These are phyloP conservation scores for Mycteria americana DNA, from an alignment of 2,797 vertebrate genomes.

Conservation along the genomic window DNA sequence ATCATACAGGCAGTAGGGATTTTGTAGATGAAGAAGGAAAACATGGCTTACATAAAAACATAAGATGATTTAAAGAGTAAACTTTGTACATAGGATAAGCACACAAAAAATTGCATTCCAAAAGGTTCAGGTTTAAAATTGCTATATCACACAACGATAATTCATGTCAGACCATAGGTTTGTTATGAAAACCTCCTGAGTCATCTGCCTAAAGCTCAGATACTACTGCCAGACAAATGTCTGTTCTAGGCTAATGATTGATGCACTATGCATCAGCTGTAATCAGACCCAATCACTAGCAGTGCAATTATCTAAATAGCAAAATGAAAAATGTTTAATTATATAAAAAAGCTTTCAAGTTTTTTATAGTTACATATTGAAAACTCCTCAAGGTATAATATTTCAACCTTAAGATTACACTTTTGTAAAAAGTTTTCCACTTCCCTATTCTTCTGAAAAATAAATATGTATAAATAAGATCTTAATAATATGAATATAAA, in stretches of 20 bases:
- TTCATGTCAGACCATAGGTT: not conserved
- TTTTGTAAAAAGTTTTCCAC: not conserved
- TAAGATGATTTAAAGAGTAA: not conserved
- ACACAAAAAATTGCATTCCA: not conserved
- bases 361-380: not conserved
- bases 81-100: not conserved
- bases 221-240: not conserved
- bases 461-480: not conserved
- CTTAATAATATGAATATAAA: not conserved
- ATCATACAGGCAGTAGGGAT: not conserved
- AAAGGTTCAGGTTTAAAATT: constrained; percentile 8
- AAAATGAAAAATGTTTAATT: not conserved
- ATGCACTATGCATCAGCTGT: not conserved
- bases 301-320: not conserved
- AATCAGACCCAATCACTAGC: not conserved
- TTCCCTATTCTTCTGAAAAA: not conserved
- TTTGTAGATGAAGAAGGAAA: constrained; percentile 10
- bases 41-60: not conserved
- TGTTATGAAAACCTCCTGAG: not conserved
- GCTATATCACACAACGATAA: not conserved
- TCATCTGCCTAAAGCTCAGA: not conserved
- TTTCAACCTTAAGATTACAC: not conserved
- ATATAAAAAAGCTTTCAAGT: not conserved
- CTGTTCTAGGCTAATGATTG: not conserved
- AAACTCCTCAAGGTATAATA: not conserved